phyloP scores from a whole-genome alignment of 1,140 invertebrate species.

The Formica selysi region DNA sequence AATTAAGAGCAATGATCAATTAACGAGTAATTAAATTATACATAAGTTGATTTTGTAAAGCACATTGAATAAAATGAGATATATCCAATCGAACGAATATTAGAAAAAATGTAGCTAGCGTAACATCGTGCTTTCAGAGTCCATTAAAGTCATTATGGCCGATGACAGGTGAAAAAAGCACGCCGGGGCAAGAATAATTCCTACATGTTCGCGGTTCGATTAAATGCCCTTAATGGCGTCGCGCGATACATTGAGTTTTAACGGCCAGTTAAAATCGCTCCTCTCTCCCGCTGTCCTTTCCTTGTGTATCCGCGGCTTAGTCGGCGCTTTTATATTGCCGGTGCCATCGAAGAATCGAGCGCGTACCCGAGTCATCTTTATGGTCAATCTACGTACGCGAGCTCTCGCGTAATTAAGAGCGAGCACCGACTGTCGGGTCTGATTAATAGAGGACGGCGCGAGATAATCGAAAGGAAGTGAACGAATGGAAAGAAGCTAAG shows the following conservation, averaged over 20 bases:
- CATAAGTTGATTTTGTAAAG: neutral
- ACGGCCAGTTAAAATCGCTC: constrained; percentile 22
- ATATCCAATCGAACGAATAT: neutral
- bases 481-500: constrained; percentile 79
- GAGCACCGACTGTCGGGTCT: constrained; percentile 82
- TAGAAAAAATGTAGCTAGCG: constrained; percentile 23
- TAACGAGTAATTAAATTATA: neutral
- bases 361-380: constrained; percentile 84
- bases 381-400: constrained; percentile 83
- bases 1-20: neutral
- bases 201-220: constrained; percentile 59
- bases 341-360: constrained; percentile 80
- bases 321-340: constrained; percentile 65
- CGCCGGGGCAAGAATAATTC: constrained; percentile 25
- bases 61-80: neutral
- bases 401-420: constrained; percentile 83
- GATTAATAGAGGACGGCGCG: constrained; percentile 85
- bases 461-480: constrained; percentile 86
- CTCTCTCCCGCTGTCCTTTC: constrained; percentile 40
- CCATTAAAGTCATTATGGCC: constrained; percentile 36
- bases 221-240: constrained; percentile 63
- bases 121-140: neutral
- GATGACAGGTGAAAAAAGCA: constrained; percentile 46
- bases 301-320: constrained; percentile 34
- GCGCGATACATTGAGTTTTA: constrained; percentile 53